Percentiles rank a stretch among this genome's conserved stretches.
Evolutionary conservation across 2,888 invertebrate genomes (phyloP).

Genomic region (Papilio gigon): DNA sequence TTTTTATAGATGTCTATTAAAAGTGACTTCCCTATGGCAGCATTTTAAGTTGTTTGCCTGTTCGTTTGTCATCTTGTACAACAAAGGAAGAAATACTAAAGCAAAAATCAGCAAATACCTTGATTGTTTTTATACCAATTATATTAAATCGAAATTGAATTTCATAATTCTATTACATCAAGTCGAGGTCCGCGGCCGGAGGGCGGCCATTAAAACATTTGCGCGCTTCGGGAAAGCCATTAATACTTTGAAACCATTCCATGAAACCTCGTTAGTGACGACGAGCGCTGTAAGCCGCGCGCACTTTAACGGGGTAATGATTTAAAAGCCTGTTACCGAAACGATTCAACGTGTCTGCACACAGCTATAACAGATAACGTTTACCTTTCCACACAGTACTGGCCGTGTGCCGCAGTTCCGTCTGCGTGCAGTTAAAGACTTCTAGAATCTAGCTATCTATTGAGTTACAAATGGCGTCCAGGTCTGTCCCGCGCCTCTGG

Average conservation of each 20-base stretch:
- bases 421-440: too few relatives aligned
- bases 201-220: slow-evolving; percentile 16
- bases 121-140: neutral
- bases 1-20: too few relatives aligned
- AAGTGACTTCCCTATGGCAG: too few relatives aligned
- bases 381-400: too few relatives aligned
- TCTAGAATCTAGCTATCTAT: too few relatives aligned
- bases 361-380: neutral
- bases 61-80: too few relatives aligned
- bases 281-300: slow-evolving; percentile 21
- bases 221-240: slow-evolving; percentile 14
- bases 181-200: neutral
- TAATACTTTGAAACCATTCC: slow-evolving; percentile 32
- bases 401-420: too few relatives aligned
- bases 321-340: slow-evolving; percentile 14
- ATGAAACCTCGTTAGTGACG: slow-evolving; percentile 31
- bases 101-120: neutral
- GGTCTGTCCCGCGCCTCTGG: too few relatives aligned
- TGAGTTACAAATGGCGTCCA: too few relatives aligned
- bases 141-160: slow-evolving; percentile 33
- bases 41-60: too few relatives aligned
- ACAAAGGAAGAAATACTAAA: neutral
- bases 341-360: neutral
- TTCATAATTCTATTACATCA: slow-evolving; percentile 7
- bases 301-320: neutral